A percentile compares a stretch with the other conserved stretches of the same genome.
These are phyloP conservation scores for Chrysina gloriosa DNA, from an alignment of 2,888 invertebrate genomes.

Conservation along the genomic window DNA sequence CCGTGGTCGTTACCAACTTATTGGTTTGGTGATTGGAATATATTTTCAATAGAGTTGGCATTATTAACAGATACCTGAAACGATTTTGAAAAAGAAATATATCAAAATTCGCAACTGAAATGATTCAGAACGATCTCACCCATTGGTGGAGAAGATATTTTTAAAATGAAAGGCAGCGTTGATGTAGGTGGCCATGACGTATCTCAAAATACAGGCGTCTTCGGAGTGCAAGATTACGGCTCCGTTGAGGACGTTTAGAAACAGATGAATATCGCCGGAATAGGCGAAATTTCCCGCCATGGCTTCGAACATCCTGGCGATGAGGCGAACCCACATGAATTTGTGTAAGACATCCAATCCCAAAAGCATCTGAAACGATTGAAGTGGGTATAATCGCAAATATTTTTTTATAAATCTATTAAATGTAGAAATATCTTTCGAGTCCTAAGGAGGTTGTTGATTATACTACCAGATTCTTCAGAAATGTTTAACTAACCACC, in stretches of 20 bases:
- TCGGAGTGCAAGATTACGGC: conserved; percentile 96
- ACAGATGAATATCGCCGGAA: conserved; percentile 96
- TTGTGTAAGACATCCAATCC: conserved; percentile 97
- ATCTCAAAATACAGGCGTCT: conserved; percentile 93
- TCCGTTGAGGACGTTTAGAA: conserved; percentile 97
- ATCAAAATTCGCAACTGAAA: neutral
- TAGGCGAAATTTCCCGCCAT: conserved; percentile 98
- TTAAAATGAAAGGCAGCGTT: conserved; percentile 98
- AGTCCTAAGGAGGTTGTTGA: too few species aligned
- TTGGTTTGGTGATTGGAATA: conserved; percentile 99
- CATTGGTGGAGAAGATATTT: conserved; percentile 97
- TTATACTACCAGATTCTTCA: too few species aligned
- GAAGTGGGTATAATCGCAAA: too few species aligned
- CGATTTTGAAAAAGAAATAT: conserved; percentile 43
- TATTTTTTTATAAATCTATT: too few species aligned
- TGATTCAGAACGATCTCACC: conserved; percentile 66
- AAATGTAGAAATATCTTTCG: too few species aligned
- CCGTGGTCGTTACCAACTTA: conserved; percentile 91
- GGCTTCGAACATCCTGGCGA: conserved; percentile 96
- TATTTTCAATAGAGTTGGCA: conserved; percentile 96
- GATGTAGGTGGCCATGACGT: conserved; percentile 96
- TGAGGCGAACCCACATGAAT: conserved; percentile 97
- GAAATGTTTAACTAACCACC: too few species aligned
- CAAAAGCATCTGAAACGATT: conserved; percentile 75
- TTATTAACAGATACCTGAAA: conserved; percentile 89